These are phyloP conservation scores for Anastrepha ludens DNA, from an alignment of 1,140 invertebrate genomes.

Conservation along the genomic window DNA sequence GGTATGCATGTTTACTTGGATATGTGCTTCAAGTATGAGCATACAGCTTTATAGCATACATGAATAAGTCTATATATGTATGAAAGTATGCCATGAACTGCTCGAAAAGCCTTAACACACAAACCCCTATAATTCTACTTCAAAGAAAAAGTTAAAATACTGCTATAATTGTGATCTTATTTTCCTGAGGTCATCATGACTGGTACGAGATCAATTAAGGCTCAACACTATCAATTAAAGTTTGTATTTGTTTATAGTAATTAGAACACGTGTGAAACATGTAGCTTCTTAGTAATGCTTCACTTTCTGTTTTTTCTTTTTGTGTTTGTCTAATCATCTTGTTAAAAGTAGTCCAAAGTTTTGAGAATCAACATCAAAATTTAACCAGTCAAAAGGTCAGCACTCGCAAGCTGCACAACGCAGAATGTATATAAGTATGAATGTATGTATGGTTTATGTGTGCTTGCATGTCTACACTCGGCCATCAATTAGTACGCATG, in stretches of 20 bases:
- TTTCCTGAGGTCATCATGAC: neutral
- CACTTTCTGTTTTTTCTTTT: neutral
- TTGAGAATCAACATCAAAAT: conserved; percentile 28
- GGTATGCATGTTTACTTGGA: no score
- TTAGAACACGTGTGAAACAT: neutral
- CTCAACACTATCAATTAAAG: neutral
- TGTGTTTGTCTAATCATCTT: neutral
- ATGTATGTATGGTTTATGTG: neutral
- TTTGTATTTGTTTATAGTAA: neutral
- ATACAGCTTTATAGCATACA: no score
- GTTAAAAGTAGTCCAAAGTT: conserved; percentile 6
- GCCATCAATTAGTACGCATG: neutral
- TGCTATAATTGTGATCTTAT: no score
- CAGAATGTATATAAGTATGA: neutral
- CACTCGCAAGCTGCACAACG: neutral
- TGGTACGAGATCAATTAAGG: neutral
- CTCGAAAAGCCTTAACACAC: neutral
- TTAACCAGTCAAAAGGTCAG: neutral
- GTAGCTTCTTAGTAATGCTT: neutral
- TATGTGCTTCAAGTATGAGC: no score
- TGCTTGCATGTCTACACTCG: no score
- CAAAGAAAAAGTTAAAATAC: no score
- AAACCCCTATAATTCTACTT: neutral
- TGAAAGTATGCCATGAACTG: neutral
- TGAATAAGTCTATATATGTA: neutral